A percentile compares a stretch with the other conserved stretches of the same genome.
Evolutionary conservation across 92 coral and sea anemone genomes (phyloP).

Genomic region (Porites cylindrica): DNA sequence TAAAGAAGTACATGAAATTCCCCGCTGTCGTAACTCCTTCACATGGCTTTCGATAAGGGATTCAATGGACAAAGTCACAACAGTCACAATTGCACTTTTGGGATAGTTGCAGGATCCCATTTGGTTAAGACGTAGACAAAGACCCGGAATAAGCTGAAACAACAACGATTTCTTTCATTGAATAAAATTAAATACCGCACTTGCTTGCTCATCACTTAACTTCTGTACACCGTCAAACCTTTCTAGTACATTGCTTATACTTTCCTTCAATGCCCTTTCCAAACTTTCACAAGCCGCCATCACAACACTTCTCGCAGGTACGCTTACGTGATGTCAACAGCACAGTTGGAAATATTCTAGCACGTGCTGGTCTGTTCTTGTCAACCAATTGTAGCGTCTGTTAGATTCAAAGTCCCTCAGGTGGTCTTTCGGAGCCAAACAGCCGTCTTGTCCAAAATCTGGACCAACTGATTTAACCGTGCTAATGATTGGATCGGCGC

Average conservation of each 20-base stretch:
- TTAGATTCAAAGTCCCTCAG: background rate
- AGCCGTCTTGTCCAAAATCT: background rate
- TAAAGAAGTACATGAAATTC: slow-evolving; percentile 29
- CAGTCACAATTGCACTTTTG: slow-evolving; percentile 37
- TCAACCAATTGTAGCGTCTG: no score
- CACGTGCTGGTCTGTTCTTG: no score
- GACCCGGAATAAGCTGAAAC: slow-evolving; percentile 57
- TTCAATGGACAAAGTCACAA: slow-evolving; percentile 43
- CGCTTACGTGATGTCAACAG: no score
- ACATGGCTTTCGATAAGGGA: slow-evolving; percentile 52
- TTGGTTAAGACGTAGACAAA: slow-evolving; percentile 10
- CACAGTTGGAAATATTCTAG: no score
- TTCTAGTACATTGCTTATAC: no score
- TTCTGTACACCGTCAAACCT: slow-evolving; percentile 4
- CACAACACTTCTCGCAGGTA: no score
- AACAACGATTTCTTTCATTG: slow-evolving; percentile 54
- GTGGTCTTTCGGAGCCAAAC: slow-evolving; percentile 7
- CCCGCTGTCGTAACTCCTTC: slow-evolving; percentile 42
- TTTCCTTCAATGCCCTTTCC: background rate
- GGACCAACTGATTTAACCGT: no score
- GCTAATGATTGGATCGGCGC: no score
- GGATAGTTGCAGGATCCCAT: background rate
- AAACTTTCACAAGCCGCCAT: slow-evolving; percentile 11
- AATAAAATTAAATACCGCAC: slow-evolving; percentile 5
- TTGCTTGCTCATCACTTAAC: background rate